Conservation (phyloP, 1,140 invertebrate genomes). For the Drosophila triauraria region DNA sequence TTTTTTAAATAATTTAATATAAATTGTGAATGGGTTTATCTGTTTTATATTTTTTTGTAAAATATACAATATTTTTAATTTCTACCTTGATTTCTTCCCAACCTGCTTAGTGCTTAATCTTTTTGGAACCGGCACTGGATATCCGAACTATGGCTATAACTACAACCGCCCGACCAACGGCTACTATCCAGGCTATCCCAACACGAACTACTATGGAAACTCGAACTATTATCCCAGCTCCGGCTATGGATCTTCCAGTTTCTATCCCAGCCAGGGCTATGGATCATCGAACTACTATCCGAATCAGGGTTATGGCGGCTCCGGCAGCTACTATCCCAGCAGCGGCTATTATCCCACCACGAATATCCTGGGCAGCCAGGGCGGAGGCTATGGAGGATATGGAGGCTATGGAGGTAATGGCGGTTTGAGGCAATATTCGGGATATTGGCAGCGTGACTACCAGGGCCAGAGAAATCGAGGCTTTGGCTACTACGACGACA, state of each 20-base stretch:
- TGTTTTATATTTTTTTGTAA: not conserved
- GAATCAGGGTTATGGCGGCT: constrained; percentile 13
- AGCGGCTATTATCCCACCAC: constrained; percentile 68
- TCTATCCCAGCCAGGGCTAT: constrained; percentile 35
- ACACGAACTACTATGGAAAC: constrained; percentile 36
- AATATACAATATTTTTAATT: not conserved
- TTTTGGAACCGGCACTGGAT: constrained; percentile 59
- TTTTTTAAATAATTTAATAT: not conserved
- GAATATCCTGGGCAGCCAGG: constrained; percentile 73
- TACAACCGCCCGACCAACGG: constrained; percentile 45
- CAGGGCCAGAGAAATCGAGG: constrained; percentile 79
- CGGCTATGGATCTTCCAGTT: constrained; percentile 48
- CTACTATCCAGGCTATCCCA: constrained; percentile 59
- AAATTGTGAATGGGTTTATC: not conserved
- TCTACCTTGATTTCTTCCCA: too few relatives aligned
- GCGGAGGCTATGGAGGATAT: constrained; percentile 77
- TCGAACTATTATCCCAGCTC: constrained; percentile 25
- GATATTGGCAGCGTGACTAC: constrained; percentile 83
- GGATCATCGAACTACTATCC: constrained; percentile 46
- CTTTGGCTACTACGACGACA: constrained; percentile 77
- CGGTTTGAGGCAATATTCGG: constrained; percentile 83
- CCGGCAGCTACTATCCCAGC: constrained; percentile 46
- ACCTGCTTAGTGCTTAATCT: constrained; percentile 65
- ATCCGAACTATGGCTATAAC: constrained; percentile 58
- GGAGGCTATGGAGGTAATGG: constrained; percentile 85